Evolutionary conservation across 2,113 vertebrate genomes (phyloP).

Genomic region (Lamprotornis superbus): DNA sequence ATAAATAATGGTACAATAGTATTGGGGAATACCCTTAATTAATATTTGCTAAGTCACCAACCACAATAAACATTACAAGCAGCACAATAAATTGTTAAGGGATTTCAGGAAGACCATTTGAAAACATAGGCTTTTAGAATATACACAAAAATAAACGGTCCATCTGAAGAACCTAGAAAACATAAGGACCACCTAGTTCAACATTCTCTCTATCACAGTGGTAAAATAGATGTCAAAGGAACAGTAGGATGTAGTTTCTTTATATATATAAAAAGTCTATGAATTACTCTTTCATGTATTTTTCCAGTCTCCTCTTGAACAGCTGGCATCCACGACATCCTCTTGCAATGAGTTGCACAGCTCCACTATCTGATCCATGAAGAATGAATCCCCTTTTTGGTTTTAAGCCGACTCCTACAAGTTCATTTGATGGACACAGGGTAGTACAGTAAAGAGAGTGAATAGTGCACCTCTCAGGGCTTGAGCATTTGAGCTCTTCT

Average conservation of each 20-base stretch:
- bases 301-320: not conserved
- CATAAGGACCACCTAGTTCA: not conserved
- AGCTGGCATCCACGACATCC: not conserved
- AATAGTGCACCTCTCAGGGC: not conserved
- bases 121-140: not conserved
- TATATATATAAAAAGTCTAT: not conserved
- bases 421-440: not conserved
- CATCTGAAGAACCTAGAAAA: not conserved
- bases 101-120: not conserved
- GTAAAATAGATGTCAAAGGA: not conserved
- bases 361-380: not conserved
- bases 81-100: not conserved
- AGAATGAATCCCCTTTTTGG: not conserved
- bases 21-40: not conserved
- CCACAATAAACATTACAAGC: not conserved
- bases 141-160: not conserved
- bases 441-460: not conserved
- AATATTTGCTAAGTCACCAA: not conserved
- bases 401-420: not conserved
- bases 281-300: not conserved
- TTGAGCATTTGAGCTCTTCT: not conserved
- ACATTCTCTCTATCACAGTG: not conserved
- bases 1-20: not conserved
- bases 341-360: not conserved
- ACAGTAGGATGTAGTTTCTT: not conserved